A percentile compares a stretch with the other conserved stretches of the same genome.
phyloP scores from a whole-genome alignment of 1,140 invertebrate genomes.

The Rhagoletis zephyria region DNA sequence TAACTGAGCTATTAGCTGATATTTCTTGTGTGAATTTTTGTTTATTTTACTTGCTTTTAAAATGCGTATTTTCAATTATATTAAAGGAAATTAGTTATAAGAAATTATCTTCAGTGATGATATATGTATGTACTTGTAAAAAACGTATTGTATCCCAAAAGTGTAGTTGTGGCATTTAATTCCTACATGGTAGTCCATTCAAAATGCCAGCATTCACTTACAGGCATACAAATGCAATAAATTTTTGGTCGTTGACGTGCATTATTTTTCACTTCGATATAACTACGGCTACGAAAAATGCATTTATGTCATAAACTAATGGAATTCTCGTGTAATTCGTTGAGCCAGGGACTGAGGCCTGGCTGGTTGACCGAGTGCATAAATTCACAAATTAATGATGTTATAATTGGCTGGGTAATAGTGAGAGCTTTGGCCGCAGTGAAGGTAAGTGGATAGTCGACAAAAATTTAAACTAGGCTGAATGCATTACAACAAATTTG shows the following conservation, averaged over 20 bases:
- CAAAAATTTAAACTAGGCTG: too few relatives aligned
- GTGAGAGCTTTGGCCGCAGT: slow-evolving; percentile 1
- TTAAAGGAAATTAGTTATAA: too few relatives aligned
- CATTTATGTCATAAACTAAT: slow-evolving; percentile 46
- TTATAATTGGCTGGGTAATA: slow-evolving; percentile 29
- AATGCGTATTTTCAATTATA: too few relatives aligned
- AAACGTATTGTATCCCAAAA: too few relatives aligned
- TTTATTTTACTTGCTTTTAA: too few relatives aligned
- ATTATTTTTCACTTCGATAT: slow-evolving; percentile 7
- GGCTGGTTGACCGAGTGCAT: not conserved
- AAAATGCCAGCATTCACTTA: not conserved
- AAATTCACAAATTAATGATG: not conserved
- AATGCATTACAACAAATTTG: slow-evolving; percentile 19
- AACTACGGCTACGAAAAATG: slow-evolving; percentile 29
- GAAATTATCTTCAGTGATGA: too few relatives aligned
- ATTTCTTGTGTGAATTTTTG: too few relatives aligned
- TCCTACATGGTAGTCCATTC: not conserved
- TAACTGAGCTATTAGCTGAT: too few relatives aligned
- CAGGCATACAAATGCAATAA: slow-evolving; percentile 2
- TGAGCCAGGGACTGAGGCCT: not conserved
- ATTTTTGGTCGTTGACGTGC: not conserved
- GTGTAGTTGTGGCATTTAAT: not conserved
- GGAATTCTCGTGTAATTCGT: slow-evolving; percentile 39
- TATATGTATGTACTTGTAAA: too few relatives aligned
- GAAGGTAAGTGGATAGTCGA: slow-evolving; percentile 26